Conservation (phyloP, 1,140 invertebrate genomes). For the Drosophila nikananu region DNA sequence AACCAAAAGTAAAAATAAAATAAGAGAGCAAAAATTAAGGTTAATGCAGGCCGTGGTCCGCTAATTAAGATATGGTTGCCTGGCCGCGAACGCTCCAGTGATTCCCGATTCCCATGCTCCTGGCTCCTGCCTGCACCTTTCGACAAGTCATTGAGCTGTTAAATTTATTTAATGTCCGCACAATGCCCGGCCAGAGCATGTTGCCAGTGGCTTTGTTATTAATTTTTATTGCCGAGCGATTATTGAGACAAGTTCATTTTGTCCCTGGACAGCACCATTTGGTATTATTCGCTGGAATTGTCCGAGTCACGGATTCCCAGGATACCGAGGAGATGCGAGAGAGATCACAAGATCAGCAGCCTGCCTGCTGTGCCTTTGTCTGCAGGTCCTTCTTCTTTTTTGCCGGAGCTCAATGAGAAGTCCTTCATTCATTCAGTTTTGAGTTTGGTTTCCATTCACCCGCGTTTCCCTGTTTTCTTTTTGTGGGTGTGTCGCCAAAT, state of each 20-base stretch:
- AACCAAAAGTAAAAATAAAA: constrained; percentile 5
- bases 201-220: constrained; percentile 78
- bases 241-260: constrained; percentile 68
- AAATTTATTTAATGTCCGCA: constrained; percentile 77
- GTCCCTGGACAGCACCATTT: constrained; percentile 20
- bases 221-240: constrained; percentile 75
- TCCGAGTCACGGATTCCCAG: constrained; percentile 63
- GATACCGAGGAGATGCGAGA: constrained; percentile 31
- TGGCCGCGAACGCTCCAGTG: constrained; percentile 60
- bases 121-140: constrained; percentile 61
- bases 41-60: constrained; percentile 64
- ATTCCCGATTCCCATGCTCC: constrained; percentile 1
- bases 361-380: constrained; percentile 73
- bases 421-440: constrained; percentile 61
- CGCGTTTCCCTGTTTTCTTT: constrained; percentile 23
- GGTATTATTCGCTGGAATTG: constrained; percentile 36
- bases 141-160: constrained; percentile 82
- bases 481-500: constrained; percentile 74
- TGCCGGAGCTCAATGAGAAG: constrained; percentile 48
- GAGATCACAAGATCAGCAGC: constrained; percentile 24
- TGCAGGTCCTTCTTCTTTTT: constrained; percentile 31
- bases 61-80: constrained; percentile 75
- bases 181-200: constrained; percentile 56
- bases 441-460: constrained; percentile 40
- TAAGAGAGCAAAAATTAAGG: constrained; percentile 57